Conservation (phyloP, 2,113 vertebrate genomes). For the Corythoichthys haematopterus region DNA sequence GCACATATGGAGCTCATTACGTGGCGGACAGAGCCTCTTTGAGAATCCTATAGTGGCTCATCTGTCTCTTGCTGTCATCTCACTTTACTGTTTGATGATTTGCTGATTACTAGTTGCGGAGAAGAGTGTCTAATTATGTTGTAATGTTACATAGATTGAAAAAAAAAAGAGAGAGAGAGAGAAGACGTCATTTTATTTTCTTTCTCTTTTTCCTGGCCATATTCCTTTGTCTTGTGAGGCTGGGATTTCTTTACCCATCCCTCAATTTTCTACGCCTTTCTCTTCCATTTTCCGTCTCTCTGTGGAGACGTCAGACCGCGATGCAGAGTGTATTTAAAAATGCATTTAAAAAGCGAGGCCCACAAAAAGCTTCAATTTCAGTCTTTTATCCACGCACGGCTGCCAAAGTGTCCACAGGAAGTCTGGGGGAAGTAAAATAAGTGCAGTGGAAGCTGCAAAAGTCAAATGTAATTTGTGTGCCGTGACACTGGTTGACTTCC, state of each 20-base stretch:
- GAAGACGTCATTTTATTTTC: neutral
- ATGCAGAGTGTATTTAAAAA: neutral
- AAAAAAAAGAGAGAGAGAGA: neutral
- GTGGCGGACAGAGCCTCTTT: neutral
- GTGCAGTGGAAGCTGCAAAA: conserved; percentile 4
- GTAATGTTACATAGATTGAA: neutral
- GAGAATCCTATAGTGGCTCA: conserved; percentile 1
- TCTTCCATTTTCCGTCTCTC: neutral
- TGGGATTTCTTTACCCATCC: neutral
- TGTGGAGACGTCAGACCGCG: neutral
- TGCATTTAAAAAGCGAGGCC: neutral
- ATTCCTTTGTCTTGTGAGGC: neutral
- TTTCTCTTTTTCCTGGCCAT: neutral
- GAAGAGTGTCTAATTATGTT: neutral
- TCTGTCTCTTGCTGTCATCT: conserved; percentile 1
- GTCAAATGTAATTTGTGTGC: neutral
- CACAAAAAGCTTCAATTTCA: conserved; percentile 2
- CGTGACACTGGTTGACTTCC: neutral
- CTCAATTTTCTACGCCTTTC: neutral
- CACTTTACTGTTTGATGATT: neutral
- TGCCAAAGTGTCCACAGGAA: neutral
- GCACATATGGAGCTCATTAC: conserved; percentile 10
- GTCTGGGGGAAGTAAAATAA: neutral
- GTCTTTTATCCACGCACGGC: neutral
- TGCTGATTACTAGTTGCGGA: neutral